Evolutionary conservation across 2,797 vertebrate species (phyloP), one percentile per base, ranked within the genome.

Genomic region (Phrynocephalus guinanensis): DNA sequence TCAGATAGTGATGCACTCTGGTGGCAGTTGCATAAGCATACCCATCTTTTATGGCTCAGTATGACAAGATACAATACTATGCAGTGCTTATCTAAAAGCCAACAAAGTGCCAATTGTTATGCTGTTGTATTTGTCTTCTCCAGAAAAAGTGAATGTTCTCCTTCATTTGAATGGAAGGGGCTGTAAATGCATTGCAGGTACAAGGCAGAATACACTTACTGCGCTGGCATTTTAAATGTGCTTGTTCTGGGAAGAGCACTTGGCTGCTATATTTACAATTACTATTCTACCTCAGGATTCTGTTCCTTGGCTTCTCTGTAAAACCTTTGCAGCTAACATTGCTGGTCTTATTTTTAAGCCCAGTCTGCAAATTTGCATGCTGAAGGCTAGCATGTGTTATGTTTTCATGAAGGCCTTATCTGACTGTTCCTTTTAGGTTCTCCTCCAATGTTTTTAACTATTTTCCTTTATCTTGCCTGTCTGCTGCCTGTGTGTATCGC

Each of bases 361-460:
- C 73, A 72, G 50, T 87, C 82, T 95, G 95, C 94, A 92, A 70
- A 52, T 87, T 78, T 95, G 95, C 95, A 95, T 94, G 95, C 90
- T 22, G 66, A 13, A 91, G 85, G 90, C 93, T 89, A 91, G 94
- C 94, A 96, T 94, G 94, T 91, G 86, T 1, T 0, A 73, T 0
- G 88, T 92, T 89, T 30, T 79, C 77, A 60, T 72, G 79, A 85
- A 75, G 82, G 52, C 70, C 28, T 87, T 67, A 90, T 91, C 75
- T 90, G 88, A 83, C 84, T 38, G 66, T 76, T 84, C 89, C 84
- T 88, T 87, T 44, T 24, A 88, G 90, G 44, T 81, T 83, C 88
- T 56, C 48, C 16, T 0, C 78, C 85, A 66, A 81, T 92, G 91
- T 89, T 90, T 79, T 87, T 90, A 92, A 79, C 88, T 72, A 60